These are phyloP conservation scores for Herminia tarsipennalis DNA, from an alignment of 2,888 invertebrate species.

Conservation along the genomic window DNA sequence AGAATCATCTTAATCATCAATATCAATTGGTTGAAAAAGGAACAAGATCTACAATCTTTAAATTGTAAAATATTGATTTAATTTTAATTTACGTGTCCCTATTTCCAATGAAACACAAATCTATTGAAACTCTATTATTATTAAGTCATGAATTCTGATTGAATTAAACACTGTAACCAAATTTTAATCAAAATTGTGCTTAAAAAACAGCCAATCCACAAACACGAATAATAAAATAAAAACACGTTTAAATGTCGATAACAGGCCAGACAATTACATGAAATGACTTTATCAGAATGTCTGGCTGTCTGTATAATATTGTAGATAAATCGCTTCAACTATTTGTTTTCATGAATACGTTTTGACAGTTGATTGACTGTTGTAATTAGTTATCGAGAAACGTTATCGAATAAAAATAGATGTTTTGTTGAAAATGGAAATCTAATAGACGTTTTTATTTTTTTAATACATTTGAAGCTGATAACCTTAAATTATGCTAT, in stretches of 20 bases:
- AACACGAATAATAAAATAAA: slow-evolving; percentile 10
- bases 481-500: too few relatives aligned
- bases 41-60: too few relatives aligned
- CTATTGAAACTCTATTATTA: neutral
- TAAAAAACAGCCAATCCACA: neutral
- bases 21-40: too few relatives aligned
- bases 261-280: slow-evolving; percentile 22
- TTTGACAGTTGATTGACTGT: slow-evolving; percentile 30
- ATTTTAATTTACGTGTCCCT: too few relatives aligned
- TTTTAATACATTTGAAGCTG: too few relatives aligned
- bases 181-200: neutral
- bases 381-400: slow-evolving; percentile 24
- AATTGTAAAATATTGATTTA: too few relatives aligned
- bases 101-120: neutral
- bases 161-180: neutral
- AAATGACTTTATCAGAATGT: slow-evolving; percentile 36
- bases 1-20: too few relatives aligned
- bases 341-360: neutral
- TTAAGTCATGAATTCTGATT: neutral
- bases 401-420: neutral
- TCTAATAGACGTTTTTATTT: neutral
- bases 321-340: neutral
- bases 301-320: slow-evolving; percentile 10
- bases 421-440: neutral
- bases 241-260: slow-evolving; percentile 25